Evolutionary conservation across 2,888 invertebrate genomes (phyloP).

Genomic region (Drosophila peninsularis): DNA sequence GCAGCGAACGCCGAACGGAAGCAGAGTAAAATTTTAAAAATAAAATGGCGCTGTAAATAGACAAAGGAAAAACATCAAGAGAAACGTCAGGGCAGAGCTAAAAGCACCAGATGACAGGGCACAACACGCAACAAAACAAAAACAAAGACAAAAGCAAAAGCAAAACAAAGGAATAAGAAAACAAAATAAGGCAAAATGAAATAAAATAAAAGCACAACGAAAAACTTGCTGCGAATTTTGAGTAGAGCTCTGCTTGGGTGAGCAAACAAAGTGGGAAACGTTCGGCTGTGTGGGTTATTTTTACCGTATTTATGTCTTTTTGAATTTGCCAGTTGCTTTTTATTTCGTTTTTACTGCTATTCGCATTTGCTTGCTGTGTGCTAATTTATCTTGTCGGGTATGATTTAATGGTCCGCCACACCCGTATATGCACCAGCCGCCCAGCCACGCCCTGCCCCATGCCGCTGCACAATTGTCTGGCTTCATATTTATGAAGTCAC

Average conservation of each 20-base stretch:
- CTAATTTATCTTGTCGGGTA: conserved; percentile 73
- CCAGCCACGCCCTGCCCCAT: neutral
- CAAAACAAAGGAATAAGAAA: conserved; percentile 17
- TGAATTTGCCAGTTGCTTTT: conserved; percentile 36
- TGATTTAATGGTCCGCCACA: conserved; percentile 60
- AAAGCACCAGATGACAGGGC: conserved; percentile 43
- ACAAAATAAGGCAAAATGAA: conserved; percentile 5
- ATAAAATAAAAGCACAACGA: conserved; percentile 13
- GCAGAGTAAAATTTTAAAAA: conserved; percentile 59
- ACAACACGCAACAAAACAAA: conserved; percentile 29
- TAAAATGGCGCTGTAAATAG: conserved; percentile 72
- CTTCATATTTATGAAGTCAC: conserved; percentile 53
- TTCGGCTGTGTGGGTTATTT: conserved; percentile 4
- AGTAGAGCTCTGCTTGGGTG: conserved; percentile 39
- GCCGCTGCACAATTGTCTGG: conserved; percentile 16
- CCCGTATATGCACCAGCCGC: conserved; percentile 24
- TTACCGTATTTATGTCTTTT: conserved; percentile 35
- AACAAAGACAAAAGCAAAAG: conserved; percentile 35
- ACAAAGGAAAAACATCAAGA: conserved; percentile 56
- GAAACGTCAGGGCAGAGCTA: conserved; percentile 27
- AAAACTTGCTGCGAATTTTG: conserved; percentile 27
- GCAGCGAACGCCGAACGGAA: conserved; percentile 53
- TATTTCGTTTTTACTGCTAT: conserved; percentile 17
- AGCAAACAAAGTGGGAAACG: conserved; percentile 10
- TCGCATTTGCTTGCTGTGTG: conserved; percentile 33